Evolutionary conservation across 23 tunicate species (phyloP), one percentile per base, ranked within the genome.

Genomic region (Ciona savignyi): DNA sequence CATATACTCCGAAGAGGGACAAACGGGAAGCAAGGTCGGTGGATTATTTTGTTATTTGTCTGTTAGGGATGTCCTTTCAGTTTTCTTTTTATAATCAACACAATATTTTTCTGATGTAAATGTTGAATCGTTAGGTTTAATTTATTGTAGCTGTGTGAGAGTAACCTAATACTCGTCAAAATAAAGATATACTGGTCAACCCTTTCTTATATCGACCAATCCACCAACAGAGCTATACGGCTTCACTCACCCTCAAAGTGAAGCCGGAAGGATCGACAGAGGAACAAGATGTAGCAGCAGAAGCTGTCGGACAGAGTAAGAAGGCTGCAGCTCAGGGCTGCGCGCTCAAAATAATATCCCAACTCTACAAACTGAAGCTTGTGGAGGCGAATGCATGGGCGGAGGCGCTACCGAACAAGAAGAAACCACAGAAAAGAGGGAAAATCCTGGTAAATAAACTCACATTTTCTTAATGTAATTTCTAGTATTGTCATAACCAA

Each of bases 151-250:
- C n/a, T n/a, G n/a, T n/a, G n/a, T n/a, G n/a, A n/a, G n/a, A n/a
- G n/a, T n/a, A n/a, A n/a, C n/a, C n/a, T n/a, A 49, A 11, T 49
- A 49, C 15, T 49, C 61, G 61, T 49, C 20, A 27, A 21, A 4
- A 22, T n/a, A 72, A 23, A 21, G 23, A 65, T 28, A 21, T 0
- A 25, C n/a, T n/a, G n/a, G n/a, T n/a, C n/a, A n/a, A n/a, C n/a
- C n/a, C n/a, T n/a, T n/a, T n/a, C n/a, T n/a, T n/a, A n/a, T n/a
- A n/a, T n/a, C n/a, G n/a, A n/a, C n/a, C n/a, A n/a, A n/a, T n/a
- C n/a, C n/a, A n/a, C n/a, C n/a, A n/a, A n/a, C n/a, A n/a, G 96
- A 74, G 78, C 9, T 89, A 84, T 74, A 89, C 96, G 0, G 96
- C 96, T n/a, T 74, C 96, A 20, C 49, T 83, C 0, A 51, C 77